phyloP scores from a whole-genome alignment of 2,113 vertebrate species.

The Hyaena hyaena region DNA sequence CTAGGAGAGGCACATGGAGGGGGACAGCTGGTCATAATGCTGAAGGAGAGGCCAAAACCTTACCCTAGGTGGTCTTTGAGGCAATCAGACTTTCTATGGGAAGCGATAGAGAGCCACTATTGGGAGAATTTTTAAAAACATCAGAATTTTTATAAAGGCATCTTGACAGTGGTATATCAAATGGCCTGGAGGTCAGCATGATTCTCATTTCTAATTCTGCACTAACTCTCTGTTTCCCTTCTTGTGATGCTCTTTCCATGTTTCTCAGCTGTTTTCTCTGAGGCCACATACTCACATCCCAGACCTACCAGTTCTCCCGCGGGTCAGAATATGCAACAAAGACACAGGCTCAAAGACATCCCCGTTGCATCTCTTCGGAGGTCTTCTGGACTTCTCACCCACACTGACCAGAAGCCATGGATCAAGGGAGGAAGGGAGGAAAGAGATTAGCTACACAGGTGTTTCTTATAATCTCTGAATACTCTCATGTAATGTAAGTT shows the following conservation, averaged over 20 bases:
- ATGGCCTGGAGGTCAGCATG: neutral
- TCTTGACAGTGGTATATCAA: neutral
- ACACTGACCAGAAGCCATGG: neutral
- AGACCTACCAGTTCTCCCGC: neutral
- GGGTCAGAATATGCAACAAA: neutral
- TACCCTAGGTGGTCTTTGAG: slow-evolving; percentile 6
- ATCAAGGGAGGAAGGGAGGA: neutral
- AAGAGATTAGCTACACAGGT: neutral
- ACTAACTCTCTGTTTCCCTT: neutral
- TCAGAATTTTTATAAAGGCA: slow-evolving; percentile 2
- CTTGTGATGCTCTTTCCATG: neutral
- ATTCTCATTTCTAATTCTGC: neutral
- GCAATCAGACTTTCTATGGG: slow-evolving; percentile 55
- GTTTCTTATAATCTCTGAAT: neutral
- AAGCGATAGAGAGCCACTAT: neutral
- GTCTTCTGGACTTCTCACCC: neutral
- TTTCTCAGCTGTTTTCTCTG: neutral
- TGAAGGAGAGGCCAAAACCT: neutral
- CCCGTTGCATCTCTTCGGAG: neutral
- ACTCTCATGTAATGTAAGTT: neutral
- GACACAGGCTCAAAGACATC: neutral
- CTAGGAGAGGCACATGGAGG: neutral
- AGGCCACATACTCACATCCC: neutral
- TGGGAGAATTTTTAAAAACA: neutral
- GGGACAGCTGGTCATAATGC: neutral